Percentiles rank a stretch among this genome's conserved stretches.
Conservation (phyloP, 2,797 vertebrate species). For the Hybognathus amarus region DNA sequence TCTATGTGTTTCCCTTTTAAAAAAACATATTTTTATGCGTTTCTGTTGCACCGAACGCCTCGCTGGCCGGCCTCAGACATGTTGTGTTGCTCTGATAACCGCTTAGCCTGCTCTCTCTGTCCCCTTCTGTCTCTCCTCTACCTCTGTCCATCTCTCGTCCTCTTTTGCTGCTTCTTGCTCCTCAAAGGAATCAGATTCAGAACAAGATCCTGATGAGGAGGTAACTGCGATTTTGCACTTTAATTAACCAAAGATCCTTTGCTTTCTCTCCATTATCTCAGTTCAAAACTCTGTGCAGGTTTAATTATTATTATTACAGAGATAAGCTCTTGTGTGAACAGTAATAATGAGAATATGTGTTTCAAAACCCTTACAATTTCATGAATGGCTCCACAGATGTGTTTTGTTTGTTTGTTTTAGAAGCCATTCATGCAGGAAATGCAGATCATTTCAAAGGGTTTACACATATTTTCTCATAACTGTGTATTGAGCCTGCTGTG, state of each 20-base stretch:
- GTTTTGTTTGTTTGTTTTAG: neutral
- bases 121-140: conserved; percentile 67
- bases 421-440: neutral
- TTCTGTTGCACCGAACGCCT: conserved; percentile 33
- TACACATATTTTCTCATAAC: conserved; percentile 2
- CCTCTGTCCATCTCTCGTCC: conserved; percentile 67
- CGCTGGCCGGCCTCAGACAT: conserved; percentile 55
- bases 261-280: conserved; percentile 37
- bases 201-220: conserved; percentile 96
- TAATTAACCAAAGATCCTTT: conserved; percentile 57
- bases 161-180: conserved; percentile 82
- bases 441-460: neutral
- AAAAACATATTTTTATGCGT: neutral
- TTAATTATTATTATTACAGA: neutral
- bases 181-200: conserved; percentile 96
- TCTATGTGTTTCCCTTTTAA: neutral
- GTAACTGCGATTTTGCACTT: conserved; percentile 80
- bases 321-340: neutral
- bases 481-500: neutral
- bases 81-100: conserved; percentile 68
- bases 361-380: neutral
- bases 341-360: neutral
- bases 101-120: conserved; percentile 73
- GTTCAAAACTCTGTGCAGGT: conserved; percentile 3
- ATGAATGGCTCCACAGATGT: neutral